Conservation (phyloP, 1,140 invertebrate genomes). For the Caenorhabditis elegans region DNA sequence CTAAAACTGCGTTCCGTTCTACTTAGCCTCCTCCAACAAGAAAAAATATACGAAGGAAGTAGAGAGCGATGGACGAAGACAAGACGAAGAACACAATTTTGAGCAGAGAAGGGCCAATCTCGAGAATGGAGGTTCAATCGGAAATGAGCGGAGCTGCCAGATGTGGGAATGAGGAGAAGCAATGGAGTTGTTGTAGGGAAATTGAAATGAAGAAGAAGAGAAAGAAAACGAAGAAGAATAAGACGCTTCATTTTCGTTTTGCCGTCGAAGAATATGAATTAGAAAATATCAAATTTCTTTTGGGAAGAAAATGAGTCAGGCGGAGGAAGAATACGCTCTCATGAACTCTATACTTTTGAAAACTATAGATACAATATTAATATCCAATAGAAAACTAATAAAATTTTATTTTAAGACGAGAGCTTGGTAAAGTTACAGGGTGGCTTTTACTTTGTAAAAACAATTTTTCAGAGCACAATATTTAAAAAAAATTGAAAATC, state of each 20-base stretch:
- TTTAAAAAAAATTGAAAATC: too few relatives aligned
- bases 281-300: conserved; percentile 25
- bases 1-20: not conserved
- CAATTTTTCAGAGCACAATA: too few relatives aligned
- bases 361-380: not conserved
- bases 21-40: not conserved
- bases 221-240: conserved; percentile 4
- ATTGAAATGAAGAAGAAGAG: conserved; percentile 20
- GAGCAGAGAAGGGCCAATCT: not conserved
- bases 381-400: not conserved
- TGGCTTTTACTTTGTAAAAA: too few relatives aligned
- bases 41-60: not conserved
- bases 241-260: conserved; percentile 18
- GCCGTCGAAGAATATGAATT: conserved; percentile 11
- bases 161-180: not conserved
- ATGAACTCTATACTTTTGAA: not conserved
- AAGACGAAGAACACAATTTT: not conserved
- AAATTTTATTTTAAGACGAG: too few relatives aligned
- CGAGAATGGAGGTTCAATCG: not conserved
- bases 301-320: not conserved
- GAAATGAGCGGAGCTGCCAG: conserved; percentile 26
- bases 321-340: not conserved
- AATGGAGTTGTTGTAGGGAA: not conserved
- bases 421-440: too few relatives aligned
- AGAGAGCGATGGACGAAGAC: not conserved